Base-by-base conservation (phyloP, 1,140 invertebrate genomes). In the Oscheius sp. region DNA sequence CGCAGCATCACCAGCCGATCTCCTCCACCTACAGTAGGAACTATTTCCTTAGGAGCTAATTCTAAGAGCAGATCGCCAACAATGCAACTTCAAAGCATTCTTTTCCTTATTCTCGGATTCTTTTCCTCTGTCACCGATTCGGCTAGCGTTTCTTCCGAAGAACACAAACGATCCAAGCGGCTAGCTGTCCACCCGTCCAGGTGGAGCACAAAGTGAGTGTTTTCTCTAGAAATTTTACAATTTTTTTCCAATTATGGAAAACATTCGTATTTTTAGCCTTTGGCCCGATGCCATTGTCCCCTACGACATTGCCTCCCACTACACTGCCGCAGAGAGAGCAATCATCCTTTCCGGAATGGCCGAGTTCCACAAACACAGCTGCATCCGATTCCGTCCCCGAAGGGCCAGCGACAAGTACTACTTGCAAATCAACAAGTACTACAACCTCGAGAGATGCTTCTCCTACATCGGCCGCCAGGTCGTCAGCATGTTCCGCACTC, bases 271-370 rank as follows among this genome's bases (percentile, higher is more conserved):
- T 71, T 71, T 46, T 49, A 71, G 69, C 64, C 69, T 71, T 1
- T 71, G 69, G 69, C 69, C 69, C 3, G 59, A 64, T 15, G 69
- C 18, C 13, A 45, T 61, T 61, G 69, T 71, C 28, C 69, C 69
- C 20, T 71, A 71, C n/a, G 59, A 71, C 31, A 71, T 71, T 34
- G 69, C 69, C n/a, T 52, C 69, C n/a, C 69, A 71, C 34, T 71
- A 71, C 42, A 52, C 36, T 29, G 31, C 59, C 10, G 26, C 20
- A 1, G 69, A 71, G 52, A 0, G 69, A 34, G n/a, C 38, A 0
- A 31, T 52, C 2, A 71, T 71, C 29, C 28, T 71, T 2, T 63
- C 59, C 1, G 69, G 59, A 18, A 71, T 71, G 69, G 49, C 58
- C 1, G 69, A 59, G 13, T 71, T 71, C 62, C 58, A 64, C 32